These are phyloP conservation scores for Asarcornis scutulata DNA, from an alignment of 2,113 vertebrate species.

Conservation along the genomic window DNA sequence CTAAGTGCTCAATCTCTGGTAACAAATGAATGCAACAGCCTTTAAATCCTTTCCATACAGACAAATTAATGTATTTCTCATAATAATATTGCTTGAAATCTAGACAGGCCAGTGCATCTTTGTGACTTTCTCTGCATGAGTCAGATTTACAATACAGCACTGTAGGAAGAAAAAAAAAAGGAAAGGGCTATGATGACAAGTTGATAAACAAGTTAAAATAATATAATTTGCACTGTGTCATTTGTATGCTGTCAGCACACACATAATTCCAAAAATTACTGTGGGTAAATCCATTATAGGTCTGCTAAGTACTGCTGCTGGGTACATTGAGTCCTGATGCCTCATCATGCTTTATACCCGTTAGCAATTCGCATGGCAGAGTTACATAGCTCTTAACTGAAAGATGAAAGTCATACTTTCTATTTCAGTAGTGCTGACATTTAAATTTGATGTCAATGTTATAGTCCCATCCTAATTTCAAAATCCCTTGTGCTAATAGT, in stretches of 20 bases:
- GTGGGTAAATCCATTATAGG: constrained; percentile 8
- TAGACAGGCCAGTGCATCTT: constrained; percentile 4
- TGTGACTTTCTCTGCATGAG: not conserved
- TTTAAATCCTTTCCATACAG: constrained; percentile 66
- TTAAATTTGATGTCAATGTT: not conserved
- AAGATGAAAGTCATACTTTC: not conserved
- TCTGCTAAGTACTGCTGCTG: not conserved
- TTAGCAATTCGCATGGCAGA: not conserved
- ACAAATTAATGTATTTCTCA: constrained; percentile 64
- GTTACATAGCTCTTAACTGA: not conserved
- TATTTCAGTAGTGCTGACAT: not conserved
- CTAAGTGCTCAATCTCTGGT: constrained; percentile 43
- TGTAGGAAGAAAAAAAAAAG: not conserved
- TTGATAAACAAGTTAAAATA: constrained; percentile 65
- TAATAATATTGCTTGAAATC: constrained; percentile 1
- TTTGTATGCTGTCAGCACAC: not conserved
- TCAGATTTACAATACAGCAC: constrained; percentile 18
- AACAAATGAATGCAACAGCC: constrained; percentile 60
- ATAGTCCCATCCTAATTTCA: not conserved
- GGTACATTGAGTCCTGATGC: not conserved
- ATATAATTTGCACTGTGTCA: not conserved
- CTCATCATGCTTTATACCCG: not conserved
- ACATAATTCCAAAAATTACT: constrained; percentile 11
- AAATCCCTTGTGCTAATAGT: constrained; percentile 10
- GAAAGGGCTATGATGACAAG: not conserved